Conservation (phyloP, 2,797 vertebrate species). For the Trichosurus vulpecula region DNA sequence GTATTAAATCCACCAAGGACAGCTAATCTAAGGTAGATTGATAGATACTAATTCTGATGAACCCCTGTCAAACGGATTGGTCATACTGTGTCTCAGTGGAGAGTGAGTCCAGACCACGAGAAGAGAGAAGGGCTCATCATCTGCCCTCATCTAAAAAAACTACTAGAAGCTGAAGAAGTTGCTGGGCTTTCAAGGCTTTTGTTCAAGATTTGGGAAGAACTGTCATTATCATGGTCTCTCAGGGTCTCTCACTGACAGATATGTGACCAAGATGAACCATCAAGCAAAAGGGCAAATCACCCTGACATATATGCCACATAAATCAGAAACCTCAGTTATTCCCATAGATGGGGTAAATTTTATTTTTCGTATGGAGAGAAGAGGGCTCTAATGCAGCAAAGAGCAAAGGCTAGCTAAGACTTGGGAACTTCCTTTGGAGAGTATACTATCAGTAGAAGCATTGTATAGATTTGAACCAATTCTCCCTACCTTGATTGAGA, state of each 20-base stretch:
- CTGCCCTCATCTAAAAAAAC: not conserved
- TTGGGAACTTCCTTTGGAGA: not conserved
- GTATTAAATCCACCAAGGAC: not conserved
- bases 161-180: not conserved
- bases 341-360: not conserved
- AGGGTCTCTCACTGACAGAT: not conserved
- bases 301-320: not conserved
- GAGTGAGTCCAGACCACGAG: not conserved
- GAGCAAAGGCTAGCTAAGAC: not conserved
- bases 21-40: not conserved
- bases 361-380: not conserved
- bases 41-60: not conserved
- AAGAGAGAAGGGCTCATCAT: not conserved
- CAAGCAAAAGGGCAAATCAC: not conserved
- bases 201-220: not conserved
- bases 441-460: not conserved
- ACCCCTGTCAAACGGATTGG: too few species aligned
- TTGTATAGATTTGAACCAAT: not conserved
- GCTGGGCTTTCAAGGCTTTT: not conserved
- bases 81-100: not conserved
- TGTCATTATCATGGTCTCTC: not conserved
- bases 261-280: not conserved
- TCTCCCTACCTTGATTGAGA: not conserved
- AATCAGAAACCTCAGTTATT: not conserved
- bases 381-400: not conserved